phyloP scores from a whole-genome alignment of 2,888 invertebrate genomes.

The Dicyrtoma fusca region DNA sequence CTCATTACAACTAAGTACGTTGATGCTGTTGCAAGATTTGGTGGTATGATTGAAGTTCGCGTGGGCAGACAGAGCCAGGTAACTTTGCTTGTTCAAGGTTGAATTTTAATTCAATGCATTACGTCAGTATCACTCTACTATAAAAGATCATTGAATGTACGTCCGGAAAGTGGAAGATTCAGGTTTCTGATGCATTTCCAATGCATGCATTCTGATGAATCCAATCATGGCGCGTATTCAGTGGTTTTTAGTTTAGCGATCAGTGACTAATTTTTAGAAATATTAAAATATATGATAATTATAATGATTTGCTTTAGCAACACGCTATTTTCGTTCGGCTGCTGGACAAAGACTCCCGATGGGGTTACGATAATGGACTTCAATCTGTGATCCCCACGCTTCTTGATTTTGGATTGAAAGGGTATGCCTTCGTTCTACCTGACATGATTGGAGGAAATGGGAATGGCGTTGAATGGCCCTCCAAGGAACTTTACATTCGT shows the following conservation, averaged over 20 bases:
- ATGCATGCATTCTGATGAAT: too few species aligned
- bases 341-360: slow-evolving; percentile 69
- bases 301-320: not conserved
- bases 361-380: slow-evolving; percentile 56
- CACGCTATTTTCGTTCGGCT: slow-evolving; percentile 58
- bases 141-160: too few species aligned
- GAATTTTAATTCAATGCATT: too few species aligned
- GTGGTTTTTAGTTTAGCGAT: too few species aligned
- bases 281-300: too few species aligned
- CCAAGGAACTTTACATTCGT: slow-evolving; percentile 71
- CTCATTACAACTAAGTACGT: slow-evolving; percentile 27
- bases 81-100: too few species aligned
- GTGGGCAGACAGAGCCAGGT: slow-evolving; percentile 72
- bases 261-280: too few species aligned
- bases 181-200: too few species aligned
- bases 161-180: too few species aligned
- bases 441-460: slow-evolving; percentile 69
- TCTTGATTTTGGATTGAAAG: slow-evolving; percentile 65
- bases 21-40: slow-evolving; percentile 58
- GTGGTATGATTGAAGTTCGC: slow-evolving; percentile 70
- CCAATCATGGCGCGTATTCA: too few species aligned
- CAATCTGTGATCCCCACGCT: slow-evolving; percentile 61
- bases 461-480: slow-evolving; percentile 53
- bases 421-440: slow-evolving; percentile 73
- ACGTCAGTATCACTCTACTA: too few species aligned